Conservation (phyloP, 2,113 vertebrate genomes). For the Scalopus aquaticus region DNA sequence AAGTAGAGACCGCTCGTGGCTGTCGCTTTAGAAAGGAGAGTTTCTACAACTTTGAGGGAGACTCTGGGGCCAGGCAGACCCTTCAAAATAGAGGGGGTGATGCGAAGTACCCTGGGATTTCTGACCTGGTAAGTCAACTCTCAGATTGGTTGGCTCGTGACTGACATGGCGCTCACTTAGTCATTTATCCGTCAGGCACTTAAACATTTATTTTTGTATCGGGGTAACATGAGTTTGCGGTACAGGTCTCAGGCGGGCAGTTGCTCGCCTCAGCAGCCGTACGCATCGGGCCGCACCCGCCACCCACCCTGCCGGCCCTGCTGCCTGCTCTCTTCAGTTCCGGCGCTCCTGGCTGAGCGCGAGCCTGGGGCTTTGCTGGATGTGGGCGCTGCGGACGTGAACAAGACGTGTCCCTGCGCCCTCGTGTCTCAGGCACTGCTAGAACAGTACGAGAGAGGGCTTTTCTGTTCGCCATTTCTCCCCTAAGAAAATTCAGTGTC, state of each 20-base stretch:
- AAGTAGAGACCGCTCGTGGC: not conserved
- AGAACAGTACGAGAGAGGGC: not conserved
- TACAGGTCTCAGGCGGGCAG: too few relatives aligned
- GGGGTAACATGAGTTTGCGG: too few relatives aligned
- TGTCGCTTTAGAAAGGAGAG: not conserved
- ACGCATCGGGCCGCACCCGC: too few relatives aligned
- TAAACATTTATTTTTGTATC: not conserved
- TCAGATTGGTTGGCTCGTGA: not conserved
- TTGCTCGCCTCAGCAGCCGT: too few relatives aligned
- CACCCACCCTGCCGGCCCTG: too few relatives aligned
- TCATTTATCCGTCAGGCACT: not conserved
- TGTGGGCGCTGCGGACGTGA: not conserved
- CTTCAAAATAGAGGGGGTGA: not conserved
- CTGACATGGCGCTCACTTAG: not conserved
- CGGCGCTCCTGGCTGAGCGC: too few relatives aligned
- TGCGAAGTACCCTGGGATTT: not conserved
- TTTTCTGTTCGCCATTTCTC: not conserved
- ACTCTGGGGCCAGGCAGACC: not conserved
- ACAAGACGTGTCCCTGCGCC: not conserved
- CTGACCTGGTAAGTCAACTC: not conserved
- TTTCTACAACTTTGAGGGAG: not conserved
- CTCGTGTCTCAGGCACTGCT: not conserved
- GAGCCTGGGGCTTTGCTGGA: not conserved
- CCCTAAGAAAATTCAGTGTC: too few relatives aligned
- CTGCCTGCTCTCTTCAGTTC: too few relatives aligned